phyloP scores from a whole-genome alignment of 2,113 vertebrate species.

The Martes martes region DNA sequence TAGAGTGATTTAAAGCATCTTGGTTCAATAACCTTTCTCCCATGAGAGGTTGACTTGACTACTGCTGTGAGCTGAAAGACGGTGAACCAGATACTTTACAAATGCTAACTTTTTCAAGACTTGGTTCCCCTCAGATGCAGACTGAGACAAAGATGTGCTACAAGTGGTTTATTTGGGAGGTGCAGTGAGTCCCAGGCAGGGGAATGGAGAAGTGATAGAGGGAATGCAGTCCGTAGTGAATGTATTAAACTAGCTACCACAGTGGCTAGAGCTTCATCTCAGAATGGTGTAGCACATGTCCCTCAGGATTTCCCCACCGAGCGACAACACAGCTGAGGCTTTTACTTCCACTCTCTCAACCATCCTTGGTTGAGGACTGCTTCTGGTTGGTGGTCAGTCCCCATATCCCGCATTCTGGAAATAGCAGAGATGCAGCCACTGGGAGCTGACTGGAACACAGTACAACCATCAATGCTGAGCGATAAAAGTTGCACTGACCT shows the following conservation, averaged over 20 bases:
- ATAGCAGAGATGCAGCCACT: neutral
- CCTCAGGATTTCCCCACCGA: neutral
- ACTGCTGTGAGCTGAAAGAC: neutral
- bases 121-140: neutral
- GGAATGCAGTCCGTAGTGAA: neutral
- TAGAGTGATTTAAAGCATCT: neutral
- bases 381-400: neutral
- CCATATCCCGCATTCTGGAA: neutral
- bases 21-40: neutral
- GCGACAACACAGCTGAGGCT: neutral
- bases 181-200: neutral
- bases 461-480: neutral
- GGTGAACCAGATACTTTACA: neutral
- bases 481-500: neutral
- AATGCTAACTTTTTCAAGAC: neutral
- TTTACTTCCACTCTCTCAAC: neutral
- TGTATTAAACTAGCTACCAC: neutral
- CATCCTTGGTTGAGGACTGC: neutral
- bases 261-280: neutral
- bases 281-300: rapidly evolving
- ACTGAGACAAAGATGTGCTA: neutral
- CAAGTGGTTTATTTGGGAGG: neutral
- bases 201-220: neutral
- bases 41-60: neutral
- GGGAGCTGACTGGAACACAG: neutral